Evolutionary conservation across 2,113 vertebrate genomes (phyloP).

Genomic region (Periophthalmus modestus): DNA sequence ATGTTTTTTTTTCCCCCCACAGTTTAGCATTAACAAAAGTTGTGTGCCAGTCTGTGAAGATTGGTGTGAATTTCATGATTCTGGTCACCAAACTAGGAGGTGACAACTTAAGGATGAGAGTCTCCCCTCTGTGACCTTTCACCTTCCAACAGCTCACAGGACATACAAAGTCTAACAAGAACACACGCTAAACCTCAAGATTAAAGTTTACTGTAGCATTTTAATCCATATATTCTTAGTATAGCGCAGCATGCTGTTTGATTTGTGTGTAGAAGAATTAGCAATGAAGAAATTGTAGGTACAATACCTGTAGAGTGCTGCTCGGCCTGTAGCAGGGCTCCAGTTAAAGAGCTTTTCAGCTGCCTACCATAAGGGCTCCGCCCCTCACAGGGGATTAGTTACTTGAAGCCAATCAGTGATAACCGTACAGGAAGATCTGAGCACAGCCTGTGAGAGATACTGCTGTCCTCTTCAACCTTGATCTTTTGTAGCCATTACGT

Average conservation of each 20-base stretch:
- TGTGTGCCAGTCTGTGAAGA: not conserved
- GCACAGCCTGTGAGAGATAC: slow-evolving; percentile 35
- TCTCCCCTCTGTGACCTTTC: not conserved
- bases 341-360: slow-evolving; percentile 47
- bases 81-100: not conserved
- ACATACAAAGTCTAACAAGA: not conserved
- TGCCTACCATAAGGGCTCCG: slow-evolving; percentile 25
- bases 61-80: not conserved
- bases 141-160: not conserved
- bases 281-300: slow-evolving; percentile 1
- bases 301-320: slow-evolving; percentile 66
- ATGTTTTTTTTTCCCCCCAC: not conserved
- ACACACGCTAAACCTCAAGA: not conserved
- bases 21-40: not conserved
- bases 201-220: too few species aligned
- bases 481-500: slow-evolving; percentile 19
- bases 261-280: not conserved
- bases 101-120: not conserved
- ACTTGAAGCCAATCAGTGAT: slow-evolving; percentile 50
- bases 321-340: slow-evolving; percentile 42
- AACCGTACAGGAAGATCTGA: slow-evolving; percentile 13
- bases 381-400: slow-evolving; percentile 59
- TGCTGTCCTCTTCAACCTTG: slow-evolving; percentile 53
- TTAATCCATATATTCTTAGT: too few species aligned
- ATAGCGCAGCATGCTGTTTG: not conserved